phyloP scores from a whole-genome alignment of 2,113 vertebrate species.

The Coryphaenoides rupestris region DNA sequence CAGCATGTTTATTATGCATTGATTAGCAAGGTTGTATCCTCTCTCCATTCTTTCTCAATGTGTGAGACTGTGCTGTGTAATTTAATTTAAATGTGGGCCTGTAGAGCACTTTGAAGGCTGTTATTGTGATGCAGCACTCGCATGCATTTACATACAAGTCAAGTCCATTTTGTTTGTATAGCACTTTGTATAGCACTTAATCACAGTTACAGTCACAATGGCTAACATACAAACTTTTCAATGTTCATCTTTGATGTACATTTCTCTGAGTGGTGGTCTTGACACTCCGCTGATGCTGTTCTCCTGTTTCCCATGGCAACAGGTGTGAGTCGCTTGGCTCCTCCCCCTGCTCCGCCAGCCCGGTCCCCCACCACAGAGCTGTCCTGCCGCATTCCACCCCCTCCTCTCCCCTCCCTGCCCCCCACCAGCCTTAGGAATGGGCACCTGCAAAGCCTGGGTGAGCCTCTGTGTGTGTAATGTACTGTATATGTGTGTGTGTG shows the following conservation, averaged over 20 bases:
- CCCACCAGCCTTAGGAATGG: slow-evolving; percentile 77
- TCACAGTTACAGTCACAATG: no score
- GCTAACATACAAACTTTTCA: background rate
- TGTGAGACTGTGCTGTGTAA: no score
- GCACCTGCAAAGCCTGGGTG: slow-evolving; percentile 78
- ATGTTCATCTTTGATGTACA: background rate
- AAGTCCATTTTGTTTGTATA: no score
- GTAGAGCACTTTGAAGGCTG: no score
- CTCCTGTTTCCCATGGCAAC: slow-evolving; percentile 4
- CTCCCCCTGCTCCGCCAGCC: slow-evolving; percentile 87
- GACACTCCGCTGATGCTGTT: slow-evolving; percentile 7
- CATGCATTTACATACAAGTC: no score
- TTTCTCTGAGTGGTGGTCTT: no score
- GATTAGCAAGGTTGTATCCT: no score
- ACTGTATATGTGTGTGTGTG: background rate
- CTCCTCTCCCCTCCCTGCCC: slow-evolving; percentile 59
- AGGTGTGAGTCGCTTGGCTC: slow-evolving; percentile 75
- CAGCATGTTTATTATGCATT: no score
- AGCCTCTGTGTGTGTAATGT: slow-evolving; percentile 18
- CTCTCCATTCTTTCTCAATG: no score
- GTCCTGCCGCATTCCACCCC: slow-evolving; percentile 76
- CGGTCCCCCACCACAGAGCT: slow-evolving; percentile 91
- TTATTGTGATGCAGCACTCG: no score
- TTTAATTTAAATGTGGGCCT: no score
- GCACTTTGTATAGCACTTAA: no score